Evolutionary conservation across 2,113 vertebrate species (phyloP), one percentile per base, ranked within the genome.

Genomic region (Buteo buteo): DNA sequence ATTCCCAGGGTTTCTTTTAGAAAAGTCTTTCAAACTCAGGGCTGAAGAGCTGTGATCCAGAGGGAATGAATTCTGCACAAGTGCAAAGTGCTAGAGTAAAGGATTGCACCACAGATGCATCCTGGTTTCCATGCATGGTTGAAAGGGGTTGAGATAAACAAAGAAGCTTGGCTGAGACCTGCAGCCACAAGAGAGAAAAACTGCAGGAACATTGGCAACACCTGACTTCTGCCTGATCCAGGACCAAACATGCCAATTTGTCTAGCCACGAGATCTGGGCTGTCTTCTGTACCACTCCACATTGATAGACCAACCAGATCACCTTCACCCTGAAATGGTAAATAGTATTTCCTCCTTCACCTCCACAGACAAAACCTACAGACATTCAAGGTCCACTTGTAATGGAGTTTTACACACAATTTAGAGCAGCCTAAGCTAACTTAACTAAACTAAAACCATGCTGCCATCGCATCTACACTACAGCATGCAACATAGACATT

Each of bases 221-320:
- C 34, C 25, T 58, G 55, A 36, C 9, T 29, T 45, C 45, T 88
- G 45, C 58, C 72, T 21, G 42, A 24, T 15, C 47, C 36, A 52
- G 45, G 16, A 29, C 18, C 40, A 83, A 18, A 18, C 28, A 52
- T 2, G 0, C 10, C 18, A 24, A 7, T 40, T 55, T 29, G 32
- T 58, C 40, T 40, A n/a, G 16, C 21, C 80, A 16, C 0, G 0
- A 54, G 38, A 18, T 82, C 87, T 13, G 26, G 15, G 22, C 13
- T 78, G 22, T 31, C 47, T 21, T 67, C 82, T 72, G 57, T 19
- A 44, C 19, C 61, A 32, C 22, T 47, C 76, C 54, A 42, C 0
- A 0, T 13, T 4, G 11, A 40, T 0, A 62, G 55, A 54, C 38
- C 31, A 22, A 7, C 4, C 1, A 5, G 25, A 31, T 28, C 69